Evolutionary conservation across 2,888 invertebrate species (phyloP).

Genomic region (Folsomia manolachei): DNA sequence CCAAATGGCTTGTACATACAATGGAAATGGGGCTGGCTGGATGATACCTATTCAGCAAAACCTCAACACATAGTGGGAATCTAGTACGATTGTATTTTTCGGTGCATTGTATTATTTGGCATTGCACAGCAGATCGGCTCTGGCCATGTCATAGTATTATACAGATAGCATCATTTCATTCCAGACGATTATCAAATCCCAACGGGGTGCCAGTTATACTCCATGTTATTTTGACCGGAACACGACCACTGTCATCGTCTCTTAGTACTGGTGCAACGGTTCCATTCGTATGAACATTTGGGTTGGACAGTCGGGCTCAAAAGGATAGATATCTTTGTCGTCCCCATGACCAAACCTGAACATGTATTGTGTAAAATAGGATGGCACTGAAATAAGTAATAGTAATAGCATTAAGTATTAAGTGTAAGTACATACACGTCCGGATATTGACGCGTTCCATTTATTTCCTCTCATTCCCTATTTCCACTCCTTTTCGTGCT

Average conservation of each 20-base stretch:
- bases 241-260: too few relatives aligned
- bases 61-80: too few relatives aligned
- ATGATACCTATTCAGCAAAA: too few relatives aligned
- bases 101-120: too few relatives aligned
- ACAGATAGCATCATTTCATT: too few relatives aligned
- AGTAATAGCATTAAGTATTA: not conserved
- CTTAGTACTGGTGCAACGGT: too few relatives aligned
- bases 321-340: not conserved
- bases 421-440: not conserved
- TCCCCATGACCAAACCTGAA: not conserved
- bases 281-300: not conserved
- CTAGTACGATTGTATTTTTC: too few relatives aligned
- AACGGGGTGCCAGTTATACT: not conserved
- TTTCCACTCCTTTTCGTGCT: constrained; percentile 2
- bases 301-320: not conserved
- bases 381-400: not conserved
- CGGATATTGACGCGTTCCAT: not conserved
- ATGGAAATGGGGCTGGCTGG: too few relatives aligned
- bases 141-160: too few relatives aligned
- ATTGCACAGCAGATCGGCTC: too few relatives aligned
- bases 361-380: not conserved
- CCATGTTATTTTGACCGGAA: not conserved
- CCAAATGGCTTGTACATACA: not conserved
- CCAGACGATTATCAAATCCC: not conserved
- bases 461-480: not conserved